A percentile compares a stretch with the other conserved stretches of the same genome.
phyloP scores from a whole-genome alignment of 1,140 invertebrate species.

The Bombus vancouverensis region DNA sequence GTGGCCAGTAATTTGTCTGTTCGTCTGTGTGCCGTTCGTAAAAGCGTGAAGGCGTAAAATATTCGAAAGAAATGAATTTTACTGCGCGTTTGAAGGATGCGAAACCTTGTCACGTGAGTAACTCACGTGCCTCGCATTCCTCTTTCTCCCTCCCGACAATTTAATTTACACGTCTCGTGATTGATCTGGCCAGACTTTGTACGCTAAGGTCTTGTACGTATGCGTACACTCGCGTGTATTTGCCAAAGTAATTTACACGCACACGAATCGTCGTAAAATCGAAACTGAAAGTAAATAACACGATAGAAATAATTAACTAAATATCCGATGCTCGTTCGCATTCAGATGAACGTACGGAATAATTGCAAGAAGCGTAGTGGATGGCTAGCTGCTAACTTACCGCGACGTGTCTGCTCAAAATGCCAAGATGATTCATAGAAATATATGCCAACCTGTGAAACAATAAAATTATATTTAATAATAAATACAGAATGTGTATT shows the following conservation, averaged over 20 bases:
- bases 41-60: background rate
- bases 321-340: too few relatives aligned
- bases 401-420: too few relatives aligned
- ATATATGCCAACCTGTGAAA: too few relatives aligned
- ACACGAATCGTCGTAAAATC: background rate
- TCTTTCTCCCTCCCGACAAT: slow-evolving; percentile 15
- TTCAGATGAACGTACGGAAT: too few relatives aligned
- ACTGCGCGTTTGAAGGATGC: slow-evolving; percentile 1
- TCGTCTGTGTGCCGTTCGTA: background rate
- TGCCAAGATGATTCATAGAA: too few relatives aligned
- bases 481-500: too few relatives aligned
- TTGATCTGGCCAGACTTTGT: background rate
- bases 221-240: background rate
- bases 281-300: background rate
- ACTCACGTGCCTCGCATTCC: slow-evolving; percentile 23
- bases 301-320: too few relatives aligned
- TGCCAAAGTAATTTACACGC: background rate
- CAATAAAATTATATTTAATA: too few relatives aligned
- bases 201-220: background rate
- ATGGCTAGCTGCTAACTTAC: too few relatives aligned
- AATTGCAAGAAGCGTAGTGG: too few relatives aligned
- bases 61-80: slow-evolving; percentile 20
- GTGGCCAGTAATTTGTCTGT: background rate
- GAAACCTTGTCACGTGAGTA: slow-evolving; percentile 11
- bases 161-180: slow-evolving; percentile 22